Base-by-base conservation (phyloP, 2,888 invertebrate genomes). In the Hyposoter didymator region DNA sequence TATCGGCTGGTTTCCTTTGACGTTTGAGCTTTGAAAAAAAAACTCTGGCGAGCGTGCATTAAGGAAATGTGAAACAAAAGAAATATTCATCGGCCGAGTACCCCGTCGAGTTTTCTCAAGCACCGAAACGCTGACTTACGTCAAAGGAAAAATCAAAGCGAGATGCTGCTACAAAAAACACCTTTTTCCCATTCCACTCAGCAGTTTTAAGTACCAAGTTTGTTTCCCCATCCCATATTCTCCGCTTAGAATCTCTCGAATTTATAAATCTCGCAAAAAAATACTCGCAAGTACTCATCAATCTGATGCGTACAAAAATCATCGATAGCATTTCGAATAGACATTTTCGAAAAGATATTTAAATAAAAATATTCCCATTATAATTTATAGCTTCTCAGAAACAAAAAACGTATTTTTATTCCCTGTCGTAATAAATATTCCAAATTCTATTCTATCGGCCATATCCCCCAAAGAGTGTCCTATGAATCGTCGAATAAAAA, bases 121-220 rank as follows among this genome's bases (percentile, higher is more conserved):
- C 72, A 69, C 12, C 75, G 22, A 52, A 39, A 22, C 35, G 28
- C 59, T 35, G 49, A 67, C 55, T 14, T 43, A 39, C 69, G 67
- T 78, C 35, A 64, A 76, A 49, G 17, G 67, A 74, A 80, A 43
- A 70, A 64, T 78, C 78, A 78, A 43, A 47, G 14, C 22, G 49
- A 49, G 32, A 69, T 49, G 32, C 19, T 43, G 32, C 14, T 35
- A 35, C n/a, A 64, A 73, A 72, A 47, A 35, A 62, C 22, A 74
- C 59, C 80, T 84, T 69, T 90, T 89, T 88, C 88, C 88, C 88
- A 78, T 82, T 64, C 88, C 85, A 85, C 87, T 32, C n/a, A 55
- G 52, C 12, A 89, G 89, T 90, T 92, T 92, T 92, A 92, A 92
- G 92, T 92, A 91, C 90, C 90, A 92, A 92, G 92, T 92, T 92